Conservation (phyloP, 2,113 vertebrate species). For the Ranitomeya variabilis region DNA sequence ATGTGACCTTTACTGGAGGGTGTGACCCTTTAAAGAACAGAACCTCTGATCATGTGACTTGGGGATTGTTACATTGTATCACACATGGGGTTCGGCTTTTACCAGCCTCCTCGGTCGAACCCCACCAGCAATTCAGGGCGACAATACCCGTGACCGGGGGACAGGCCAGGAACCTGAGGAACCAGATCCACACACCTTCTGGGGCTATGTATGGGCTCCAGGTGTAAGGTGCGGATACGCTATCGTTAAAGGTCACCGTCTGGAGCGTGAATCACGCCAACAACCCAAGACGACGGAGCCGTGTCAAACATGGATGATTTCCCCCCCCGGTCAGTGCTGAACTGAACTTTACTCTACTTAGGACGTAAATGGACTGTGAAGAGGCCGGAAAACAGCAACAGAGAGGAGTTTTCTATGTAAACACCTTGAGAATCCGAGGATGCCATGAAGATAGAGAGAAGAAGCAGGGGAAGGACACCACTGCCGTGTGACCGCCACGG, state of each 20-base stretch:
- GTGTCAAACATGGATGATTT: background rate
- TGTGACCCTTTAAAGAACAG: too few relatives aligned
- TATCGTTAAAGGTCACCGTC: background rate
- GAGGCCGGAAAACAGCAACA: background rate
- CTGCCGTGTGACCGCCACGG: background rate
- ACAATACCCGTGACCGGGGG: background rate
- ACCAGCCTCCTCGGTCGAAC: background rate
- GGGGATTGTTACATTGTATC: background rate
- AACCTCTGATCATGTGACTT: background rate
- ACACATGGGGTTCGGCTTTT: too few relatives aligned
- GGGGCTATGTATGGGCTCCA: background rate
- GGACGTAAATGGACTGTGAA: slow-evolving; percentile 22
- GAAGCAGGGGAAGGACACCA: too few relatives aligned
- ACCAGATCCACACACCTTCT: background rate
- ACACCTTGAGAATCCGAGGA: background rate
- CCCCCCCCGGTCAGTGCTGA: background rate
- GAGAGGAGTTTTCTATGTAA: background rate
- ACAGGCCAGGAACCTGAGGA: background rate
- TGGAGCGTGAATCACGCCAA: background rate
- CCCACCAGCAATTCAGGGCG: background rate
- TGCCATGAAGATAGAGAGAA: too few relatives aligned
- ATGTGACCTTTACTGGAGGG: too few relatives aligned
- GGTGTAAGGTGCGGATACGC: background rate
- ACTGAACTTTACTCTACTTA: slow-evolving; percentile 33
- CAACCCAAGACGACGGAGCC: background rate